These are phyloP conservation scores for Plagodis dolabraria DNA, from an alignment of 2,888 invertebrate genomes.

Conservation along the genomic window DNA sequence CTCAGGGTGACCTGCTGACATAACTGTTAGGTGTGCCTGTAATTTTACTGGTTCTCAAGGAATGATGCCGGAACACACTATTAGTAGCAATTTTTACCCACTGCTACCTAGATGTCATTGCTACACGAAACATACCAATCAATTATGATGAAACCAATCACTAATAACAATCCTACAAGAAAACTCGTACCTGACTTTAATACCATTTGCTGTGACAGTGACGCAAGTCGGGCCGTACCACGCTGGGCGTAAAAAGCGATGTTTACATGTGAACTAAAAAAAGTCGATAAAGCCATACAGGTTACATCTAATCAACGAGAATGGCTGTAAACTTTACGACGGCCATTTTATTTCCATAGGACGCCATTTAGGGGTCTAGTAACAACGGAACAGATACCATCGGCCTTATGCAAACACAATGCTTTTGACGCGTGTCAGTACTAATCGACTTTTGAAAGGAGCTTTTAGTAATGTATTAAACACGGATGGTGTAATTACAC, in stretches of 20 bases:
- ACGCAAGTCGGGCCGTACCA: no score
- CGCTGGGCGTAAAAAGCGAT: not conserved
- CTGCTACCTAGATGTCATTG: no score
- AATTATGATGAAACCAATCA: no score
- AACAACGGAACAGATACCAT: slow-evolving; percentile 51
- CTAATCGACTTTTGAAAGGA: slow-evolving; percentile 40
- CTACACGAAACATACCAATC: no score
- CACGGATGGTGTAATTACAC: not conserved
- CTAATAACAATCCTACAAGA: no score
- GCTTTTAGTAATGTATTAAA: slow-evolving; percentile 13
- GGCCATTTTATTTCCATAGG: slow-evolving; percentile 39
- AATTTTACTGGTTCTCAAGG: no score
- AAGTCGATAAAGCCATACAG: slow-evolving; percentile 1
- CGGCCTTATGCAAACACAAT: slow-evolving; percentile 41
- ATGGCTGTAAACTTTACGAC: slow-evolving; percentile 31
- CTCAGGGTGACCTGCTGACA: no score
- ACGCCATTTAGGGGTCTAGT: slow-evolving; percentile 46
- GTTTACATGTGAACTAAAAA: slow-evolving; percentile 1
- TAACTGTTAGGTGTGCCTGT: no score
- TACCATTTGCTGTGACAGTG: no score
- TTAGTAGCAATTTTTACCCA: no score
- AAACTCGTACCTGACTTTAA: no score
- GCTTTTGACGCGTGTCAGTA: slow-evolving; percentile 25
- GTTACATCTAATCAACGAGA: slow-evolving; percentile 32
- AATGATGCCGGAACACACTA: no score